phyloP scores from a whole-genome alignment of 2,888 invertebrate genomes.

The Eucera pruinosa region DNA sequence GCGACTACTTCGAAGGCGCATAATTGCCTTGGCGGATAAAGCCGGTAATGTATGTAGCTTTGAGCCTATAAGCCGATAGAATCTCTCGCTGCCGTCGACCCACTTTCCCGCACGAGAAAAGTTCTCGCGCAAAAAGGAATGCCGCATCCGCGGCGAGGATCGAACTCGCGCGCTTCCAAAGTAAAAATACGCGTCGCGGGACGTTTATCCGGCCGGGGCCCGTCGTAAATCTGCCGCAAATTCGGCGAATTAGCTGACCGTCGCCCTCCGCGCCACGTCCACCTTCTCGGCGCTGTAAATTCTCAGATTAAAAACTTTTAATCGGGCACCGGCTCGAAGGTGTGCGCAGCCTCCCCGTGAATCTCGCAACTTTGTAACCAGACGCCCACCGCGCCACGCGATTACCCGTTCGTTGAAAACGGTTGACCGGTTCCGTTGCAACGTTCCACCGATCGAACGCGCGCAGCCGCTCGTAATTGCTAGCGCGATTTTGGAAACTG shows the following conservation, averaged over 20 bases:
- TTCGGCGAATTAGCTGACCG: conserved; percentile 20
- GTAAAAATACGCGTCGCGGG: conserved; percentile 2
- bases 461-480: too few species aligned
- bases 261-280: not conserved
- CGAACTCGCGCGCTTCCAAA: conserved; percentile 3
- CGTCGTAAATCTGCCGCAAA: conserved; percentile 2
- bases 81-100: conserved; percentile 19
- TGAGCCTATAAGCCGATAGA: conserved; percentile 18
- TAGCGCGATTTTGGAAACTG: too few species aligned
- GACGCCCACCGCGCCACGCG: conserved; percentile 19
- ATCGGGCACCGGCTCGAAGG: conserved; percentile 11
- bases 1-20: too few species aligned
- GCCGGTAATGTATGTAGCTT: not conserved
- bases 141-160: not conserved
- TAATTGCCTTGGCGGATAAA: too few species aligned
- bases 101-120: conserved; percentile 24
- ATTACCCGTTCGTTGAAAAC: conserved; percentile 13
- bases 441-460: not conserved
- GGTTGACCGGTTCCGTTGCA: not conserved
- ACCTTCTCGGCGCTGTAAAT: conserved; percentile 14
- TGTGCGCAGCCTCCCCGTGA: not conserved
- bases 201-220: not conserved
- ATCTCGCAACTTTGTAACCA: conserved; percentile 9
- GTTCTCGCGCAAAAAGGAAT: not conserved
- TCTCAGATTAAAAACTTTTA: conserved; percentile 43